Base-by-base conservation (phyloP, 1,140 invertebrate genomes). In the Euura lappo region DNA sequence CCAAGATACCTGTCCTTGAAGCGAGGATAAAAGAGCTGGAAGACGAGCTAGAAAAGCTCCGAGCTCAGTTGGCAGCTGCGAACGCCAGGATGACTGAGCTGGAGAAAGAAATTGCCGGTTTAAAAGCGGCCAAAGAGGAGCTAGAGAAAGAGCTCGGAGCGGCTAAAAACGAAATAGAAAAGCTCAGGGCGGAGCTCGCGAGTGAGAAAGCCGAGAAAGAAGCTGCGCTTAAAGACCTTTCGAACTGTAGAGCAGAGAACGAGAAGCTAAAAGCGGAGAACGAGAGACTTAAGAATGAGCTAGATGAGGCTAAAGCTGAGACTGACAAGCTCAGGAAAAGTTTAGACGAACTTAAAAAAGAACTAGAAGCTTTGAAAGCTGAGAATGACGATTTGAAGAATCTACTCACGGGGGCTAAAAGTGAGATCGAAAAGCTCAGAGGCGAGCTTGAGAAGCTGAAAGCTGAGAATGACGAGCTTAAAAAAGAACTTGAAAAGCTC, bases 361-460 rank as follows among this genome's bases (percentile, higher is more conserved):
- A 70, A 70, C 46, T 51, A 60, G 71, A 71, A 43, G 71, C 78
- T 68, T 60, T 77, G 43, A 70, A n/a, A 7, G 69, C 43, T 6
- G 60, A 76, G 72, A 79, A 71, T 60, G 66, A 72, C 43, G 74
- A 73, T 3, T 72, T 79, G 67, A 79, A 73, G 47, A 73, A 74
- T 68, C 68, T 77, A 60, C 45, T 77, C 43, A 44, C 44, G 28
- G 68, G 74, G 11, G n/a, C 60, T 10, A 75, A 46, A 69, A 73
- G 65, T 6, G 70, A 66, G 64, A 78, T 73, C 42, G 70, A 77
- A 66, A 47, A 60, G 0, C 45, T 70, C 43, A 46, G 70, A 6
- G 66, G 28, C 4, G 66, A 68, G 42, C 8, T 68, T 4, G 66
- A 28, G 4, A 74, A n/a, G 65, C 13, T 76, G 69, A 74, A 51